These are phyloP conservation scores for Mastomys natalensis DNA, from an alignment of 2,113 vertebrate genomes.

Conservation along the genomic window DNA sequence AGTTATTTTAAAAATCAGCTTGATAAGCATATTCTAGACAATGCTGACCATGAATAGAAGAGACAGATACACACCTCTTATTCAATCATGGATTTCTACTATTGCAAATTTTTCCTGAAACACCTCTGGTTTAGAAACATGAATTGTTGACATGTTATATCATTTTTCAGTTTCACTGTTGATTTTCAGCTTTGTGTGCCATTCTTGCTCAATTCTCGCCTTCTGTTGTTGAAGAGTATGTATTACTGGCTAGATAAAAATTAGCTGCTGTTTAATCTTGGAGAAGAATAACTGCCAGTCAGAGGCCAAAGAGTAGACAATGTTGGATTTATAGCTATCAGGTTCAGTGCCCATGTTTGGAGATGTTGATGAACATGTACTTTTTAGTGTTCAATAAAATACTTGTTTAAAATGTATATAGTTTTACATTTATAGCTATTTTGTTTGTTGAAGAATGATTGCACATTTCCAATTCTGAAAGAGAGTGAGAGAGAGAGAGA, in stretches of 20 bases:
- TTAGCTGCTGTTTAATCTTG: constrained; percentile 48
- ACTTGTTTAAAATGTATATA: constrained; percentile 45
- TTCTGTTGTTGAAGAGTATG: constrained; percentile 59
- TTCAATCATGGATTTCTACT: neutral
- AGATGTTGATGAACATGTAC: neutral
- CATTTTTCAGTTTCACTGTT: neutral
- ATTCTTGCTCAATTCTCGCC: constrained; percentile 30
- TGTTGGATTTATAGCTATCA: neutral
- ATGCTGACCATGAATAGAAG: neutral
- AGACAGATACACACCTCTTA: neutral
- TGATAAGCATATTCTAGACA: neutral
- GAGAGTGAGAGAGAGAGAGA: too few species aligned
- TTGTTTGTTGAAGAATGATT: neutral
- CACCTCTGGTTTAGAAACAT: constrained; percentile 47
- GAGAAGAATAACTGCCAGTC: neutral
- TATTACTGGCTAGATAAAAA: neutral
- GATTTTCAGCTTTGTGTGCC: constrained; percentile 57
- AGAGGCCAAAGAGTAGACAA: constrained; percentile 25
- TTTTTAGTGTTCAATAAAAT: constrained; percentile 15
- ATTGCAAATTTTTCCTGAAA: neutral
- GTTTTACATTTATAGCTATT: constrained; percentile 1
- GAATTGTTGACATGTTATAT: constrained; percentile 53
- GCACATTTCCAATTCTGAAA: neutral
- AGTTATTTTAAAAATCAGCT: neutral
- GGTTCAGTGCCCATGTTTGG: neutral